Conservation (phyloP, 2,888 invertebrate genomes). For the Fragum fragum region DNA sequence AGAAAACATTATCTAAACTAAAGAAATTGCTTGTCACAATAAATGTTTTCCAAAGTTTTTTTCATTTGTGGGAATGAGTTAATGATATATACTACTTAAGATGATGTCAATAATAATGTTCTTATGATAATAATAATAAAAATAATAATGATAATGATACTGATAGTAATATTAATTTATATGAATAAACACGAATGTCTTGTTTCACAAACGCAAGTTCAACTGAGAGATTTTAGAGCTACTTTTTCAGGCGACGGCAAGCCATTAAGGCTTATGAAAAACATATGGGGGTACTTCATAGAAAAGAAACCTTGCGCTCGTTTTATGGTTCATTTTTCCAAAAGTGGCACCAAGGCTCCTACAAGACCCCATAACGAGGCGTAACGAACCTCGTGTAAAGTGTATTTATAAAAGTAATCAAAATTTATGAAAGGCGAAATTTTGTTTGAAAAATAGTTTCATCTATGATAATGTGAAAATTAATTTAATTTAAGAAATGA, state of each 20-base stretch:
- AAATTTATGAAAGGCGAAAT: slow-evolving; percentile 25
- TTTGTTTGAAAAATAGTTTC: neutral
- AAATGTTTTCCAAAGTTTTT: no score
- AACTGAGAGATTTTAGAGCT: neutral
- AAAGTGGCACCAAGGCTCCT: slow-evolving; percentile 34
- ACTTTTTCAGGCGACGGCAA: neutral
- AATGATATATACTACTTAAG: no score
- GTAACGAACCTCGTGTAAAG: neutral
- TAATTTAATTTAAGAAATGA: neutral
- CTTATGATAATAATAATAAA: no score
- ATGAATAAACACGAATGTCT: neutral
- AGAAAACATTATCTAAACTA: no score
- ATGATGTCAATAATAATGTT: no score
- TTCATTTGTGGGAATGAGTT: no score
- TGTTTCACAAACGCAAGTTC: neutral
- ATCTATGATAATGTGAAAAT: neutral
- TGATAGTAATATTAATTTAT: no score
- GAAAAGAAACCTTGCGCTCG: slow-evolving; percentile 31
- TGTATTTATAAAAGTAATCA: slow-evolving; percentile 13
- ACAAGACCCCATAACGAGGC: slow-evolving; percentile 16
- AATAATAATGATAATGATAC: no score
- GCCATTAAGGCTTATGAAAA: slow-evolving; percentile 43
- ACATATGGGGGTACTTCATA: slow-evolving; percentile 33
- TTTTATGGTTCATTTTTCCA: slow-evolving; percentile 41
- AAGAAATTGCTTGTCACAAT: no score